Percentiles rank a stretch among this genome's conserved stretches.
Evolutionary conservation across 2,113 vertebrate species (phyloP).

Genomic region (Xyliphius kryptos): DNA sequence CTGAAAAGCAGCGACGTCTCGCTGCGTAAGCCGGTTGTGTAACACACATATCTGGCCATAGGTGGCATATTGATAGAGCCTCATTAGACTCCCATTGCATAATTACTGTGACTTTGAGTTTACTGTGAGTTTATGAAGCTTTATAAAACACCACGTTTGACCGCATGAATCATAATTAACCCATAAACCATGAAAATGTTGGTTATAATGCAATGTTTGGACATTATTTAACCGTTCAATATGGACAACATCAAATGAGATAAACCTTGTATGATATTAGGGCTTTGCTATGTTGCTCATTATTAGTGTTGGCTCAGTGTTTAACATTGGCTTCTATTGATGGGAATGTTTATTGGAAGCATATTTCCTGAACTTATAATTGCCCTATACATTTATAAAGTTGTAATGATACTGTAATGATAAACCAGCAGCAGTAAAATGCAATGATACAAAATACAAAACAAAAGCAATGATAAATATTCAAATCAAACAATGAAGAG

Average conservation of each 20-base stretch:
- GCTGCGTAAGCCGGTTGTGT: slow-evolving; percentile 29
- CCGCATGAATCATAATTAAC: not conserved
- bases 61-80: slow-evolving; percentile 24
- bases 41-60: slow-evolving; percentile 21
- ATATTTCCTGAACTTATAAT: too few species aligned
- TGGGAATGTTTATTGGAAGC: too few species aligned
- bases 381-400: too few species aligned
- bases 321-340: not conserved
- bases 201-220: too few species aligned
- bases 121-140: slow-evolving; percentile 21
- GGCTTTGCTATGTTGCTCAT: not conserved
- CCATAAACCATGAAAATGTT: not conserved
- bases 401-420: too few species aligned
- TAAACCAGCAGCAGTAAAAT: too few species aligned
- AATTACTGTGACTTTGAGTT: slow-evolving; percentile 20
- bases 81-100: slow-evolving; percentile 18
- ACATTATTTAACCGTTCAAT: too few species aligned
- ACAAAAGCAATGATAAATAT: too few species aligned
- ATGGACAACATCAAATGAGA: too few species aligned
- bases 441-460: too few species aligned
- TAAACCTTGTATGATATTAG: too few species aligned
- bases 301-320: not conserved
- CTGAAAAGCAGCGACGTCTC: slow-evolving; percentile 26
- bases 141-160: slow-evolving; percentile 14
- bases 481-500: too few species aligned